phyloP scores from a whole-genome alignment of 2,888 invertebrate genomes.

The Amiota mariae region DNA sequence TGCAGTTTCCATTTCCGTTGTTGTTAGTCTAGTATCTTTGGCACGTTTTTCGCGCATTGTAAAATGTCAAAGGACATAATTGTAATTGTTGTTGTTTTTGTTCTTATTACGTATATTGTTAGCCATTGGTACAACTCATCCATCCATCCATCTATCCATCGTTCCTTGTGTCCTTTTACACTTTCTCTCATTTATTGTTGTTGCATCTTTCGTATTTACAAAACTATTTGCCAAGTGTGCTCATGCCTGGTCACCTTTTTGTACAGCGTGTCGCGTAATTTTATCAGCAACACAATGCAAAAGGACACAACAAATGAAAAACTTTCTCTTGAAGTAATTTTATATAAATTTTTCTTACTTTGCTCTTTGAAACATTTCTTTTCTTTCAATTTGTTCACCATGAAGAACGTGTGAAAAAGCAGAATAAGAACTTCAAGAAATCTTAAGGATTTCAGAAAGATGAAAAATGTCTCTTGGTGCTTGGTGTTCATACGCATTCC shows the following conservation, averaged over 20 bases:
- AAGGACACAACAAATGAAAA: conserved; percentile 1
- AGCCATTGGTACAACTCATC: too few species aligned
- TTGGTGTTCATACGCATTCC: conserved; percentile 4
- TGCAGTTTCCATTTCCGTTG: conserved; percentile 9
- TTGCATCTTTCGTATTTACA: neutral
- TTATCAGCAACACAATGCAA: conserved; percentile 11
- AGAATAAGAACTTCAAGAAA: too few species aligned
- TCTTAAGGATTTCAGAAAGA: too few species aligned
- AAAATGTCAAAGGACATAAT: neutral
- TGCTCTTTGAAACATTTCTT: neutral
- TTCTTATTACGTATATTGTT: neutral
- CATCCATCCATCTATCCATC: too few species aligned
- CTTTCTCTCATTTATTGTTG: neutral
- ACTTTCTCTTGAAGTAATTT: conserved; percentile 19
- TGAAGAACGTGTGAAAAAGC: too few species aligned
- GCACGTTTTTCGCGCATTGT: neutral
- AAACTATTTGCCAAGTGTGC: conserved; percentile 22
- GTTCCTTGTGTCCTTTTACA: neutral
- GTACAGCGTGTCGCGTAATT: conserved; percentile 9
- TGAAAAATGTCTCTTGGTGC: too few species aligned
- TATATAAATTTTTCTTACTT: neutral
- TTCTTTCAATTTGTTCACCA: too few species aligned
- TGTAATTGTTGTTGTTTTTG: conserved; percentile 9
- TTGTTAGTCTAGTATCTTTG: neutral
- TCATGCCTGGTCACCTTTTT: conserved; percentile 20